Conservation (phyloP, 1,140 invertebrate genomes). For the Drosophila sulfurigaster region DNA sequence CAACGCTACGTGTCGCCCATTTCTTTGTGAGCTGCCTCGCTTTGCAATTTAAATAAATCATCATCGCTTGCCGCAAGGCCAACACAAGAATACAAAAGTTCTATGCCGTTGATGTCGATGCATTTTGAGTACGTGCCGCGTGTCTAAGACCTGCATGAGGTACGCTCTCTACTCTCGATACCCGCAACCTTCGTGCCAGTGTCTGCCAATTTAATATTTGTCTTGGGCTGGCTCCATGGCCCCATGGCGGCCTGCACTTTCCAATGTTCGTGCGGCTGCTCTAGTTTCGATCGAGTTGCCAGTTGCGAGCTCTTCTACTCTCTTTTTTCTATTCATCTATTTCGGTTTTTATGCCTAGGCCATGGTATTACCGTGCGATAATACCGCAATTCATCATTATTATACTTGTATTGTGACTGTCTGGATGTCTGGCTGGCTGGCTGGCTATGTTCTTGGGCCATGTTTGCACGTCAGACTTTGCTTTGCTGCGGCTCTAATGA, state of each 20-base stretch:
- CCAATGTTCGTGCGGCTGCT: constrained; percentile 74
- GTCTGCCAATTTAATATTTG: constrained; percentile 78
- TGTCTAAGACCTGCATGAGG: constrained; percentile 27
- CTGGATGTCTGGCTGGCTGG: constrained; percentile 25
- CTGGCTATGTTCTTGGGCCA: constrained; percentile 35
- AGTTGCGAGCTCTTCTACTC: constrained; percentile 12
- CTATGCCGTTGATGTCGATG: constrained; percentile 59
- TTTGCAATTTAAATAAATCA: constrained; percentile 82
- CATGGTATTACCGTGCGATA: constrained; percentile 72
- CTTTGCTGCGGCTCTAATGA: constrained; percentile 58
- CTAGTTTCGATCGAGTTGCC: constrained; percentile 61
- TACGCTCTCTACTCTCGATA: constrained; percentile 1
- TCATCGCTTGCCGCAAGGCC: constrained; percentile 40
- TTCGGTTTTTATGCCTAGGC: constrained; percentile 28
- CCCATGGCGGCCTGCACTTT: constrained; percentile 45
- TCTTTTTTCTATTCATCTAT: neutral
- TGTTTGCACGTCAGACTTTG: constrained; percentile 35
- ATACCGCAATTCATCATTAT: constrained; percentile 83
- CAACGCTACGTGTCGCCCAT: constrained; percentile 62
- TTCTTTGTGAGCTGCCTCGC: constrained; percentile 31
- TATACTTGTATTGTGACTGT: constrained; percentile 46
- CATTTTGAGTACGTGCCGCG: constrained; percentile 71
- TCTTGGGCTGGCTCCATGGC: constrained; percentile 51
- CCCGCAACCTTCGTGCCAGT: constrained; percentile 31
- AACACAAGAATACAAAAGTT: neutral